A percentile compares a stretch with the other conserved stretches of the same genome.
phyloP scores from a whole-genome alignment of 2,888 invertebrate genomes.

The Thymelicus acteon region DNA sequence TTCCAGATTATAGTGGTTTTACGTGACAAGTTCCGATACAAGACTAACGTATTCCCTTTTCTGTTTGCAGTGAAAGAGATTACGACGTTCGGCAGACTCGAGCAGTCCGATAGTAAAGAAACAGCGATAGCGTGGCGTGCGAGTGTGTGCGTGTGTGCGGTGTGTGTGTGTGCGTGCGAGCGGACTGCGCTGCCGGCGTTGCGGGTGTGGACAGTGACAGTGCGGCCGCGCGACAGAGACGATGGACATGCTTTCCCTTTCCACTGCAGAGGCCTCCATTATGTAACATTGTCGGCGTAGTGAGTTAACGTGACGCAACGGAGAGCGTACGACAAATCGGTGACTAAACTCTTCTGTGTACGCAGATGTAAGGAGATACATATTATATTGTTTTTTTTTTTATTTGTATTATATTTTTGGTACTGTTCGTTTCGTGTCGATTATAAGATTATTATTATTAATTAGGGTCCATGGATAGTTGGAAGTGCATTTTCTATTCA shows the following conservation, averaged over 20 bases:
- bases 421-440: conserved; percentile 38
- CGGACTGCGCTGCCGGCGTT: conserved; percentile 35
- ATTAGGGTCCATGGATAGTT: conserved; percentile 33
- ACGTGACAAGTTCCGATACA: not conserved
- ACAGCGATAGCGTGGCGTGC: conserved; percentile 63
- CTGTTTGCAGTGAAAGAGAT: conserved; percentile 75
- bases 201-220: conserved; percentile 11
- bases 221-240: conserved; percentile 34
- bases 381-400: conserved; percentile 39
- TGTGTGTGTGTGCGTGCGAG: conserved; percentile 31
- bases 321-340: conserved; percentile 47
- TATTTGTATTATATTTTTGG: conserved; percentile 42
- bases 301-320: conserved; percentile 37
- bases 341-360: conserved; percentile 58
- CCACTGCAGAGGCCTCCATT: conserved; percentile 59
- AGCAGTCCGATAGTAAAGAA: conserved; percentile 71
- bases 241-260: conserved; percentile 47
- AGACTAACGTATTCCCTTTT: conserved; percentile 31
- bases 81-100: conserved; percentile 73
- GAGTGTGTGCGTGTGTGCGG: conserved; percentile 41
- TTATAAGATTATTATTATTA: conserved; percentile 26
- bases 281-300: conserved; percentile 46
- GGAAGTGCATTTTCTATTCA: conserved; percentile 33
- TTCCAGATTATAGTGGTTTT: no score
- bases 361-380: conserved; percentile 37